Evolutionary conservation across 92 coral and sea anemone species (phyloP).

Genomic region (Blastomussa wellsi): DNA sequence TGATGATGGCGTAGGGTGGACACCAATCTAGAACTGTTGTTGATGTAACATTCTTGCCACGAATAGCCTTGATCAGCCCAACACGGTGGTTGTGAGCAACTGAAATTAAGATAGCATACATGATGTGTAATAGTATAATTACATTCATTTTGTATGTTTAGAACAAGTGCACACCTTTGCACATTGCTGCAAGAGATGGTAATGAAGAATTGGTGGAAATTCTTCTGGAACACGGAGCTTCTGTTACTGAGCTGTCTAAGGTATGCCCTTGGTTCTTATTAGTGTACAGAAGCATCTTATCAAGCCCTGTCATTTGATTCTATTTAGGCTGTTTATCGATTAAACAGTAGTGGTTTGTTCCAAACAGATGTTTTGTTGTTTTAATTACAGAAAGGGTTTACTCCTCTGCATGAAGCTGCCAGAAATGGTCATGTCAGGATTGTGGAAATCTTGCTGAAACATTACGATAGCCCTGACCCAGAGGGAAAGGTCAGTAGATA

Average conservation of each 20-base stretch:
- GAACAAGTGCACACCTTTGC: conserved; percentile 99
- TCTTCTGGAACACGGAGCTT: conserved; percentile 89
- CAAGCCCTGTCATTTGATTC: no score
- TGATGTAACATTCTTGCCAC: not conserved
- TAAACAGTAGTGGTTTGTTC: no score
- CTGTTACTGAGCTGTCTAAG: conserved; percentile 81
- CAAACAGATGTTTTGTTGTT: not conserved
- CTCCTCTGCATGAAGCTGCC: conserved; percentile 98
- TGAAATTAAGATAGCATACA: not conserved
- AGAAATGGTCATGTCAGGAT: conserved; percentile 93
- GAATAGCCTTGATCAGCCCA: not conserved
- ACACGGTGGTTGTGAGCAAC: not conserved
- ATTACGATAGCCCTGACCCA: conserved; percentile 92
- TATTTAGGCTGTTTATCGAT: no score
- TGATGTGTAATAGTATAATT: not conserved
- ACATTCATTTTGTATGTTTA: conserved; percentile 12
- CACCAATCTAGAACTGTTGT: no score
- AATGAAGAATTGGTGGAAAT: conserved; percentile 89
- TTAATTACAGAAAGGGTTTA: conserved; percentile 93
- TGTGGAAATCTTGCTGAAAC: conserved; percentile 74
- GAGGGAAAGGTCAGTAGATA: conserved; percentile 82
- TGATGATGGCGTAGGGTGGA: no score
- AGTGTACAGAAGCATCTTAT: not conserved
- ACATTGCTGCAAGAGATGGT: conserved; percentile 97
- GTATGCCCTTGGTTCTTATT: conserved; percentile 18